Base-by-base conservation (phyloP, 1,140 invertebrate genomes). In the Leucophenga varia region DNA sequence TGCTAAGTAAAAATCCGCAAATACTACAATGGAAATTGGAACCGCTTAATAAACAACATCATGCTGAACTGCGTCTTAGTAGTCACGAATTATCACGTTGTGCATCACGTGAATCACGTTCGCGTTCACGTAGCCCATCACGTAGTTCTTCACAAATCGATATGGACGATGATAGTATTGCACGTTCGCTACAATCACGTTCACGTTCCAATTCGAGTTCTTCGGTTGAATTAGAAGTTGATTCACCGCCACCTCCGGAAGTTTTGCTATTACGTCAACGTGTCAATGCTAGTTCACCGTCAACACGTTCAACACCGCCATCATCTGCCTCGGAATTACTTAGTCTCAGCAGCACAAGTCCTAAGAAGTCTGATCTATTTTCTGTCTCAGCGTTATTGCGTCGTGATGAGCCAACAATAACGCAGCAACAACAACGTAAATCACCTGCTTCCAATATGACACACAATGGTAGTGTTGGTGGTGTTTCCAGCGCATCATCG, bases 381-480 rank as follows among this genome's bases (percentile, higher is more conserved):
- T 90, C 86, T 45, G 88, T 90, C 4, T 88, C 84, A 36, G 89
- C 87, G 0, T 75, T 90, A 3, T 72, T 90, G 10, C 80, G 86
- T 73, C 86, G 88, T 39, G 88, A 91, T 71, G 82, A 86, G 16
- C 87, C 84, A 2, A 80, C 84, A 75, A 67, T 79, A 49, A 34
- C 55, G 20, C 22, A 25, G 10, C 22, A 25, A 25, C 22, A 25
- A 25, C 22, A 25, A 10, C 22, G 22, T 25, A 25, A 25, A 25
- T 25, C 22, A 6, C 22, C 22, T 25, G 32, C 16, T 8, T 13
- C 12, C 25, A 30, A 30, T 30, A 8, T 30, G 7, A 30, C 12
- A 30, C 12, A 8, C 12, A 12, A 30, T 8, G 12, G 25, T 30
- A 30, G 7, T 30, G 12, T 30, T n/a, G n/a, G n/a, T n/a, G n/a